Base-by-base conservation (phyloP, 2,797 vertebrate species). In the Hipposideros larvatus region DNA sequence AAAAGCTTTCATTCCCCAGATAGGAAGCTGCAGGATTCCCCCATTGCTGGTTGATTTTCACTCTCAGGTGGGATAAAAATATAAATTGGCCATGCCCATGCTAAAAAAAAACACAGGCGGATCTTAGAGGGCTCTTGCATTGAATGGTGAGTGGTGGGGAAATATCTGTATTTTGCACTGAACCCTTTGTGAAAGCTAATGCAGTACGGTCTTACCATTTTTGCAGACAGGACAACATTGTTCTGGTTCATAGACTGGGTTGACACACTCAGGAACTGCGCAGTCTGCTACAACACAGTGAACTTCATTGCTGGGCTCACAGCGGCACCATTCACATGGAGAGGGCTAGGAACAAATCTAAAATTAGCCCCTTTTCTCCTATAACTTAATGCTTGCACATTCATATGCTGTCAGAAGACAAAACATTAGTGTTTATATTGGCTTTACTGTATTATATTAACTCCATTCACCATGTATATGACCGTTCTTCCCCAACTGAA, bases 171-270 rank as follows among this genome's bases (percentile, higher is more conserved):
- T 90, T 97, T 97, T 95, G 95, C 83, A 97, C 96, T 96, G 0
- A 98, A 89, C 92, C 96, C 97, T 98, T 95, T 93, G 95, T 84
- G 94, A 98, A 98, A 98, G 97, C 98, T 98, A 98, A 98, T 97
- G 88, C 96, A 92, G 96, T 74, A 90, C 37, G 87, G 97, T 98
- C 99, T 99, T 99, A 99, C 99, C 99, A 98, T 99, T 99, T 99
- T 99, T 99, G 99, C 99, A 99, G 99, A 99, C 99, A 98, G 99
- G 99, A 98, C 99, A 99, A 99, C 99, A 99, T 97, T 99, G 99
- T 97, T 99, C 99, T 94, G 99, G 99, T 98, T 99, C 99, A 97
- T 99, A 99, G 98, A 99, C 99, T 28, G 99, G 99, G 99, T 99
- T 99, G 99, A 99, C 99, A 97, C 99, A 99, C 98, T 99, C 99